These are phyloP conservation scores for Sinosuthora webbiana DNA, from an alignment of 2,113 vertebrate species.

Conservation along the genomic window DNA sequence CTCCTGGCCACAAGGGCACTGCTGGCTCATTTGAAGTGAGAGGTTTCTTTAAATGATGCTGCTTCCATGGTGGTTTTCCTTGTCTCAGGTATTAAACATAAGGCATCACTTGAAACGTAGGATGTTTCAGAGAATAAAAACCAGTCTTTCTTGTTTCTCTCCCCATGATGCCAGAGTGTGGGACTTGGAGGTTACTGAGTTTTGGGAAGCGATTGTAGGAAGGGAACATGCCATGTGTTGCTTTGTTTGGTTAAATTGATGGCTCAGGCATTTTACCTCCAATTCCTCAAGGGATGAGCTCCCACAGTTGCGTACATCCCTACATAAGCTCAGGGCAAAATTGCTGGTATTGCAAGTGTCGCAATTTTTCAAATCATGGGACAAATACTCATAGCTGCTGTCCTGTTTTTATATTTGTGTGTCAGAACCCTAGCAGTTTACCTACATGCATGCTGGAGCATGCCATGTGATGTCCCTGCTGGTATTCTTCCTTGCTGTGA, in stretches of 20 bases:
- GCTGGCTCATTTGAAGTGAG: background rate
- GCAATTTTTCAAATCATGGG: background rate
- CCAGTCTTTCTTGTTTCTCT: background rate
- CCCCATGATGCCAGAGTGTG: background rate
- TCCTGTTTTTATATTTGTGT: background rate
- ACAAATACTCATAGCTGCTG: background rate
- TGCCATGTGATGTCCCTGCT: background rate
- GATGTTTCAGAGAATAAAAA: background rate
- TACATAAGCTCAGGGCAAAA: background rate
- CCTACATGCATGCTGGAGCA: background rate
- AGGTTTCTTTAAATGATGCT: background rate
- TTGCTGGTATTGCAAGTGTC: background rate
- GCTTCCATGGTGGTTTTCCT: background rate
- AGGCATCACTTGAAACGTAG: background rate
- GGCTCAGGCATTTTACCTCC: background rate
- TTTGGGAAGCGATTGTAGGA: background rate
- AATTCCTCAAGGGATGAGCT: background rate
- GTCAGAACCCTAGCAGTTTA: background rate
- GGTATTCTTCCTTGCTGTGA: background rate
- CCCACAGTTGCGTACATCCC: background rate
- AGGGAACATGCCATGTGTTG: background rate
- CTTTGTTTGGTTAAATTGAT: background rate
- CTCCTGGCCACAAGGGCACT: background rate
- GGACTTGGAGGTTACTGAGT: background rate
- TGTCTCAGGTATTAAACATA: background rate